Evolutionary conservation across 2,113 vertebrate genomes (phyloP), one percentile per base, ranked within the genome.

Genomic region (Sphaerodactylus townsendi): DNA sequence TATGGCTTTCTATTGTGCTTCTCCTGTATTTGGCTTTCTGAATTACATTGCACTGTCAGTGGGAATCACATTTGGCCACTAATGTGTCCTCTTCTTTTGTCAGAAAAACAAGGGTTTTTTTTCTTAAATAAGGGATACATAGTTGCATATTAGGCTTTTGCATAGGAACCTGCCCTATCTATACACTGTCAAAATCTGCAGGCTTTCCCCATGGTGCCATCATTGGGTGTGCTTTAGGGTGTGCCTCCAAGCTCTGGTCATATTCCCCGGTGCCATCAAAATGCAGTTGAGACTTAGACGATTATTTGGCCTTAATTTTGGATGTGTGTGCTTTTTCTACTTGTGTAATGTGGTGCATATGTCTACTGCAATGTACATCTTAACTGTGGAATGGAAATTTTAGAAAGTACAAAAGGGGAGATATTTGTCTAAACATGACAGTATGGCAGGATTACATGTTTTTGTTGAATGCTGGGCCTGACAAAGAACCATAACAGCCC

Each of bases 391-490:
- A 33, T 48, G 23, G 77, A 88, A 56, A 86, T 28, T 17, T 8
- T 4, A 0, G 62, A 19, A 35, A 87, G 68, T 7, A 23, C 39
- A 71, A 53, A 79, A 68, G 37, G 65, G 71, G 0, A 59, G 8
- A 14, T 87, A n/a, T 81, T 77, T 77, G 33, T 37, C 33, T 77
- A 39, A 77, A 39, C 33, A 77, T 8, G 4, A 41, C 19, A 44
- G 17, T 53, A 28, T 85, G 75, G 23, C 50, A 30, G 70, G 7
- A 9, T n/a, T 81, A 68, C 82, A 44, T 71, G 56, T 53, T 44
- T 62, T 85, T 87, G 64, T 88, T n/a, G 72, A 48, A 35, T 81
- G 85, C 15, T 59, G 79, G 19, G 76, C 56, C 76, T 1, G 41
- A 25, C 48, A 70, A 85, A 86, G 66, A 46, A 77, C 1, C 44